Base-by-base conservation (phyloP, 2,888 invertebrate genomes). In the Adineta ricciae region DNA sequence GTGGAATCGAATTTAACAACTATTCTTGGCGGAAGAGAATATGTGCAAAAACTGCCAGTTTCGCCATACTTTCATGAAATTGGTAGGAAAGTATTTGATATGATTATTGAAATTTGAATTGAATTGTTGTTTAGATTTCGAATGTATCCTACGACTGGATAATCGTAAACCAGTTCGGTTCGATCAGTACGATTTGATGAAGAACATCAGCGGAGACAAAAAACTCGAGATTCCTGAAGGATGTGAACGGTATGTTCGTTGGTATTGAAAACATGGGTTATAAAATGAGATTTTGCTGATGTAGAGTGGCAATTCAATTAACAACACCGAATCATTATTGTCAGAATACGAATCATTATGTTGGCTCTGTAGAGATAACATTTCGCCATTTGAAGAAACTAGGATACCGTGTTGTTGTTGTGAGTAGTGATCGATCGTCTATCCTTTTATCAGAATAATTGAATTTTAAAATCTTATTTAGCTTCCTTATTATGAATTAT, bases 21-120 rank as follows among this genome's bases (percentile, higher is more conserved):
- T 4, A 78, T 78, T 9, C 78, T 78, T 78, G 78, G 78, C 41
- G 41, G 78, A 2, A 78, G 41, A 41, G 21, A 78, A 41, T 41
- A 78, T 78, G 14, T 78, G 19, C 78, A 24, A 78, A 78, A 24
- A 11, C 78, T n/a, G 2, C 38, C 41, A n/a, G 1, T 78, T 41
- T 78, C 78, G 9, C 78, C 78, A 19, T 78, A 78, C 41, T 78
- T 78, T 78, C 78, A 78, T 78, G 78, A 78, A 24, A 78, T 78
- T 78, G 78, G 78, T 78, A 41, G 24, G n/a, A 8, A 46, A 46
- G 11, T 46, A 14, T 78, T 21, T 78, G 38, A 32, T 11, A 24
- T 38, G 7, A 41, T 24, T 36, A 11, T 9, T 50, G 5, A 50
- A 19, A 50, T 14, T n/a, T n/a, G 24, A n/a, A 24, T 41, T 9